Conservation (phyloP, 2,113 vertebrate species). For the Corapipo altera region DNA sequence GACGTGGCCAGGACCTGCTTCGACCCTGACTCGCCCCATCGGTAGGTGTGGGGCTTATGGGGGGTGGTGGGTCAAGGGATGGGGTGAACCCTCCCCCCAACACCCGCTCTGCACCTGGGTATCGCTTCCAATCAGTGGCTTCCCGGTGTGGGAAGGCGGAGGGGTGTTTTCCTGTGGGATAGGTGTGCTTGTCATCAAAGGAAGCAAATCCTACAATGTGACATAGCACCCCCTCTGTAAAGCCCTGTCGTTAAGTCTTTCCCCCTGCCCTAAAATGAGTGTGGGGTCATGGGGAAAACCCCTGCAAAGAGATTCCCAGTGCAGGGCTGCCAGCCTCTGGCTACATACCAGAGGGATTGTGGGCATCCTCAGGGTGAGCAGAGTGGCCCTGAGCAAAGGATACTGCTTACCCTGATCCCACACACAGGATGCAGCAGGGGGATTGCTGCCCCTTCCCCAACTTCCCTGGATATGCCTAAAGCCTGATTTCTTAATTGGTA, state of each 20-base stretch:
- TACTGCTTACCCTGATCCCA: background rate
- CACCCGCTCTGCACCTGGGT: fast-evolving
- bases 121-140: fast-evolving
- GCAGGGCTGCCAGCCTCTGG: background rate
- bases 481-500: background rate
- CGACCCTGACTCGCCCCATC: conserved; percentile 88
- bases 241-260: background rate
- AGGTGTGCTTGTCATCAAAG: background rate
- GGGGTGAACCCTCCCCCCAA: background rate
- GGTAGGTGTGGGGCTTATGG: conserved; percentile 68
- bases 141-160: background rate
- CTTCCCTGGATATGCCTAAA: background rate
- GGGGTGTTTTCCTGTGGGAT: fast-evolving
- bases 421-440: fast-evolving
- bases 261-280: fast-evolving
- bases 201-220: fast-evolving
- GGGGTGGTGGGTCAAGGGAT: fast-evolving
- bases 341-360: fast-evolving
- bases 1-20: conserved; percentile 91
- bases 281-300: background rate
- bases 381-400: fast-evolving
- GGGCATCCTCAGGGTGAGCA: fast-evolving
- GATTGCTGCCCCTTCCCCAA: background rate
- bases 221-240: background rate
- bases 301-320: fast-evolving